Evolutionary conservation across 2,888 invertebrate genomes (phyloP).

Genomic region (Ectropis crepuscularia): DNA sequence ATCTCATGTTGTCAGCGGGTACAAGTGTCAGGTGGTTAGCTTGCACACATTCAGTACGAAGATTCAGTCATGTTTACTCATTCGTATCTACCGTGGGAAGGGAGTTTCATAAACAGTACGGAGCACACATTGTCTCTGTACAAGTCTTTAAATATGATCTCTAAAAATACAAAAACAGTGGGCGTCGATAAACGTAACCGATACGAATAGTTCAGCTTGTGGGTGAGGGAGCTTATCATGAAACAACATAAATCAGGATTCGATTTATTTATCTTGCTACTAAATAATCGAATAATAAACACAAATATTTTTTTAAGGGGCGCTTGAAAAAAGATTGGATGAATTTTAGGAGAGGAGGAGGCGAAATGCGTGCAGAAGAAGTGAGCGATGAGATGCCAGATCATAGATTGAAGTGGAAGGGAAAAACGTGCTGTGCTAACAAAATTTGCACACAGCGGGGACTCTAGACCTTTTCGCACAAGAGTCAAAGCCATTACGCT

Average conservation of each 20-base stretch:
- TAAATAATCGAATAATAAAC: no score
- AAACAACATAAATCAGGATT: background rate
- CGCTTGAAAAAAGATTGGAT: no score
- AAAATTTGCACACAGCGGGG: no score
- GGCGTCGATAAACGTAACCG: constrained; percentile 4
- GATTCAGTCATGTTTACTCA: background rate
- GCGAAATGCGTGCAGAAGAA: no score
- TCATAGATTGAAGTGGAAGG: no score
- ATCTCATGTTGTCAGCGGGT: no score
- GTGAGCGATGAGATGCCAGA: no score
- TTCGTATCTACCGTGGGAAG: background rate
- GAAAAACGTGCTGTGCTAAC: no score
- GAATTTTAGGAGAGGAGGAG: no score
- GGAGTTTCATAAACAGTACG: constrained; percentile 1
- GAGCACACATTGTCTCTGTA: constrained; percentile 1
- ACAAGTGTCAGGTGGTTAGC: background rate
- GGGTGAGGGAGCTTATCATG: background rate
- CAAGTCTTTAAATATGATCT: background rate
- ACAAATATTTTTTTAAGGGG: no score
- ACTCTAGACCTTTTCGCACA: no score
- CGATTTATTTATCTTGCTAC: background rate
- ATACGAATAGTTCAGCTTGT: background rate
- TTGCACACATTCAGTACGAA: background rate
- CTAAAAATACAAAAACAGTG: background rate
- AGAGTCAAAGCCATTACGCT: no score